Conservation (phyloP, 2,888 invertebrate genomes). For the Andrena praecox region DNA sequence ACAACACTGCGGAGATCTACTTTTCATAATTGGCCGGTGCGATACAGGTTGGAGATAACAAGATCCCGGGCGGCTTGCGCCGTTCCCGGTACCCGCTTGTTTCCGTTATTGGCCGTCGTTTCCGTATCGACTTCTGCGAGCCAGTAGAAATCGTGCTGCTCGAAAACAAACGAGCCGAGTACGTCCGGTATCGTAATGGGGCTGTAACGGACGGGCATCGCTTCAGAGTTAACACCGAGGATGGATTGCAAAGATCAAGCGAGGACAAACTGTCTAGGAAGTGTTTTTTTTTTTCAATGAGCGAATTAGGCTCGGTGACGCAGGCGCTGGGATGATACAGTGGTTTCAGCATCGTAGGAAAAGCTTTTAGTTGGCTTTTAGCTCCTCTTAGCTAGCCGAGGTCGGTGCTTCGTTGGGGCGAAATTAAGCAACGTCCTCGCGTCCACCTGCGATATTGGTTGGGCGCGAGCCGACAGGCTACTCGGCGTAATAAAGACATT, state of each 20-base stretch:
- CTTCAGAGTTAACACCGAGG: no score
- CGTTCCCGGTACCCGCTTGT: background rate
- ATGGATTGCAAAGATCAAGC: no score
- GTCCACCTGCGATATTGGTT: conserved; percentile 42
- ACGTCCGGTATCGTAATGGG: background rate
- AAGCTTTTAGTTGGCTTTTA: no score
- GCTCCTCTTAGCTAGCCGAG: no score
- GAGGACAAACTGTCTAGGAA: no score
- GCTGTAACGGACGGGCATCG: no score
- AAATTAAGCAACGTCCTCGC: conserved; percentile 31
- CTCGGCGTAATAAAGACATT: conserved; percentile 82
- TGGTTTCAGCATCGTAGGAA: no score
- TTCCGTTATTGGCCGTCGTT: conserved; percentile 19
- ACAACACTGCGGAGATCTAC: conserved; percentile 6
- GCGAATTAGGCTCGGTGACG: no score
- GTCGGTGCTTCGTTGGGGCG: no score
- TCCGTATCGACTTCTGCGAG: conserved; percentile 11
- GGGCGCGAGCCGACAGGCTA: conserved; percentile 26
- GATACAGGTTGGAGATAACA: conserved; percentile 13
- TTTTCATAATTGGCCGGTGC: conserved; percentile 28
- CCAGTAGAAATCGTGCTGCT: background rate
- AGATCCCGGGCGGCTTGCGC: background rate
- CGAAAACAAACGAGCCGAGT: background rate
- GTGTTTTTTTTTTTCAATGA: no score
- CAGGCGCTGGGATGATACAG: no score